A percentile compares a stretch with the other conserved stretches of the same genome.
Evolutionary conservation across 2,113 vertebrate species (phyloP).

Genomic region (Stegastes partitus): DNA sequence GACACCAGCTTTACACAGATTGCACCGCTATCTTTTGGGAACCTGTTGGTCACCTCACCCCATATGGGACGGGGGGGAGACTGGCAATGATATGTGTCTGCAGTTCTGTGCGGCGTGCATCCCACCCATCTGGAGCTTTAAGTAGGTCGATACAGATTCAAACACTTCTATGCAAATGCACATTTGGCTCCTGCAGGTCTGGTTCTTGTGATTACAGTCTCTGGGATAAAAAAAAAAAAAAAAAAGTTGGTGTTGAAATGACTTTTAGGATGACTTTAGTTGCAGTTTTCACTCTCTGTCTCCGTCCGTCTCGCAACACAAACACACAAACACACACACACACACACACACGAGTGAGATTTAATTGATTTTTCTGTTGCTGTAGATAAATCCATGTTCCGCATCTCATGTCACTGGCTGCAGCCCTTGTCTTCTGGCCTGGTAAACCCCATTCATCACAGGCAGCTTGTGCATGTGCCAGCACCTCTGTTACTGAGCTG

Average conservation of each 20-base stretch:
- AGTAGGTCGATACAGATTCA: conserved; percentile 41
- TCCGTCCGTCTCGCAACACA: conserved; percentile 8
- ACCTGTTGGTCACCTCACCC: conserved; percentile 5
- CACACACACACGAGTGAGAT: conserved; percentile 37
- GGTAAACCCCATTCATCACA: conserved; percentile 80
- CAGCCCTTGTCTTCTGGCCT: conserved; percentile 70
- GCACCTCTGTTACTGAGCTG: conserved; percentile 33
- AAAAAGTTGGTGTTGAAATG: conserved; percentile 38
- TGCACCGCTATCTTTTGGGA: background rate
- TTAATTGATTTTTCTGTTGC: conserved; percentile 75
- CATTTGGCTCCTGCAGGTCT: conserved; percentile 31
- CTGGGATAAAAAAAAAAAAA: conserved; percentile 2
- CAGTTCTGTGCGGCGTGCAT: background rate
- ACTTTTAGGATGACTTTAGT: conserved; percentile 61
- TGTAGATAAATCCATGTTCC: conserved; percentile 78
- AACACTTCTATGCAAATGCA: conserved; percentile 6
- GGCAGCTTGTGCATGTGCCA: conserved; percentile 15
- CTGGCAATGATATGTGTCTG: conserved; percentile 10
- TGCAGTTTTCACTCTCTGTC: conserved; percentile 11
- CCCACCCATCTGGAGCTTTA: conserved; percentile 38
- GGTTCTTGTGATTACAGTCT: background rate
- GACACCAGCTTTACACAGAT: conserved; percentile 2
- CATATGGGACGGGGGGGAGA: background rate
- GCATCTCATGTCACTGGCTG: conserved; percentile 68
- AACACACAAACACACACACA: conserved; percentile 21